A percentile compares a stretch with the other conserved stretches of the same genome.
Conservation (phyloP, 2,113 vertebrate genomes). For the Nibea coibor region DNA sequence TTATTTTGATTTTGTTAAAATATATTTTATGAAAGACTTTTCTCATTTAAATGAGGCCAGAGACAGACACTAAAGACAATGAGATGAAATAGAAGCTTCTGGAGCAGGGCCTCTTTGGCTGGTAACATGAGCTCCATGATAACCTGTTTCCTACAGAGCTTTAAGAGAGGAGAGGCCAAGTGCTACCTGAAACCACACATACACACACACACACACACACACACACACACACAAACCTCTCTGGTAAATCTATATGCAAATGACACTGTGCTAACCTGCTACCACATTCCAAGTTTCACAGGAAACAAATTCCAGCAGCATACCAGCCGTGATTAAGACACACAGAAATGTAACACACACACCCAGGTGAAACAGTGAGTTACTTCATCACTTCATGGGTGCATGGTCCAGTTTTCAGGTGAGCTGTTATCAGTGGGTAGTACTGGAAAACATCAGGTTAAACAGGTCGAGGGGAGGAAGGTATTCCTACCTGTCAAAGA, state of each 20-base stretch:
- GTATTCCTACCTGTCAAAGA: constrained; percentile 16
- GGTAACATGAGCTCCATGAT: constrained; percentile 52
- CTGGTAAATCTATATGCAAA: not conserved
- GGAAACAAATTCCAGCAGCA: constrained; percentile 18
- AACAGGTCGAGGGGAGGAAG: constrained; percentile 19
- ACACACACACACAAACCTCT: not conserved
- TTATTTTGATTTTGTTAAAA: not conserved
- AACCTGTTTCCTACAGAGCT: constrained; percentile 49
- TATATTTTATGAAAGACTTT: not conserved
- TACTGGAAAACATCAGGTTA: not conserved
- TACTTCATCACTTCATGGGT: not conserved
- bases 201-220: constrained; percentile 1
- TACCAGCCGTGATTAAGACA: not conserved
- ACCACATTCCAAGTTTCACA: constrained; percentile 10
- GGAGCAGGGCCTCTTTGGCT: constrained; percentile 12
- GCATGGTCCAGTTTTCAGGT: not conserved
- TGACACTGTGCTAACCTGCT: not conserved
- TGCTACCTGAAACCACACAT: constrained; percentile 48
- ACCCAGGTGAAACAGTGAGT: not conserved
- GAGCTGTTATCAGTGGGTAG: not conserved
- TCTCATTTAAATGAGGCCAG: not conserved
- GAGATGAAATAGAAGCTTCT: constrained; percentile 20
- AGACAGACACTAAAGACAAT: not conserved
- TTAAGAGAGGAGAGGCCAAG: constrained; percentile 19
- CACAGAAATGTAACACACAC: not conserved